Evolutionary conservation across 1,140 invertebrate species (phyloP).

Genomic region (Neodiprion fabricii): DNA sequence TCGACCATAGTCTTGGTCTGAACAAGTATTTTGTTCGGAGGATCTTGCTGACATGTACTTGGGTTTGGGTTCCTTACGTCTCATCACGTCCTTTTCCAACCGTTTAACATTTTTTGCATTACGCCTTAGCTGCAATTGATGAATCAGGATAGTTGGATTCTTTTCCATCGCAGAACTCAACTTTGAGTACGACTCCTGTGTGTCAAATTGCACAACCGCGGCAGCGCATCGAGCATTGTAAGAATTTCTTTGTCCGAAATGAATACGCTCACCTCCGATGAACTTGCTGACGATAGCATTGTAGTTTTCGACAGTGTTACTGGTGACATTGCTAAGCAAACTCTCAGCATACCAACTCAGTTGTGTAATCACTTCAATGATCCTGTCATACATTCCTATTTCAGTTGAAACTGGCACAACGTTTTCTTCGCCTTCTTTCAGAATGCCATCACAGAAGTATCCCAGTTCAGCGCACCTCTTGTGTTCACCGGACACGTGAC

Average conservation of each 20-base stretch:
- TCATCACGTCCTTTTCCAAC: neutral
- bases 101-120: no score
- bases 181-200: conserved; percentile 14
- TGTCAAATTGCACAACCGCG: conserved; percentile 39
- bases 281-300: conserved; percentile 36
- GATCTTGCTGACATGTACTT: neutral
- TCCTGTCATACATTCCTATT: neutral
- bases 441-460: conserved; percentile 7
- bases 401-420: conserved; percentile 12
- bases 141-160: neutral
- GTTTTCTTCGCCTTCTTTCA: conserved; percentile 14
- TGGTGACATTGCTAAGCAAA: conserved; percentile 46
- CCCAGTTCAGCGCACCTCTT: conserved; percentile 15
- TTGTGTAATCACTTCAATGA: conserved; percentile 9
- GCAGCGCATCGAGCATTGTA: conserved; percentile 40
- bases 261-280: conserved; percentile 48
- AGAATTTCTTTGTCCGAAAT: conserved; percentile 32
- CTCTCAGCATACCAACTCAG: conserved; percentile 27
- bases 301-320: conserved; percentile 35
- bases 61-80: neutral
- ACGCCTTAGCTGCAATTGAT: no score
- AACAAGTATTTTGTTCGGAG: neutral
- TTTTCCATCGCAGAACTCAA: neutral
- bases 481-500: conserved; percentile 34
- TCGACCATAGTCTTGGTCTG: conserved; percentile 19